A percentile compares a stretch with the other conserved stretches of the same genome.
Conservation (phyloP, 2,888 invertebrate genomes). For the Drosophila anomelani region DNA sequence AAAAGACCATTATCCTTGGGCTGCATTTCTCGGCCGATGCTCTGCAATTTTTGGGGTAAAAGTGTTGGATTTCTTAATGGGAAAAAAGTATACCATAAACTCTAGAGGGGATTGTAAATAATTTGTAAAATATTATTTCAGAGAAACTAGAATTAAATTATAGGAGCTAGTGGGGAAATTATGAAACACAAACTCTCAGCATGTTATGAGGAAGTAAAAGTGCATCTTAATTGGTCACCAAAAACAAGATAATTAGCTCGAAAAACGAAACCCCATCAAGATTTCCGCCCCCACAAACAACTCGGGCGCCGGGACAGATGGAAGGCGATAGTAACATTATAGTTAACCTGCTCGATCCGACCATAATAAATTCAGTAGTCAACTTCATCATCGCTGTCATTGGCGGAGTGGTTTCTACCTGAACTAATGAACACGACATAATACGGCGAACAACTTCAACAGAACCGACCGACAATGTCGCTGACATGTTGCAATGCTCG, state of each 20-base stretch:
- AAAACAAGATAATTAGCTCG: conserved; percentile 13
- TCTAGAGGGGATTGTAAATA: background rate
- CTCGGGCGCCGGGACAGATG: conserved; percentile 16
- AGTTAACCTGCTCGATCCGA: conserved; percentile 25
- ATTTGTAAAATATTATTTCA: background rate
- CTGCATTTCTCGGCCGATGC: conserved; percentile 1
- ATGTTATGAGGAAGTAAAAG: too few relatives aligned
- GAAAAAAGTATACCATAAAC: background rate
- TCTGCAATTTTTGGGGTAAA: conserved; percentile 8
- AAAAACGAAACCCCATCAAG: background rate
- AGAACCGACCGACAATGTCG: conserved; percentile 39
- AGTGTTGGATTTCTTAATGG: too few relatives aligned
- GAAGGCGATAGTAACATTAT: conserved; percentile 20
- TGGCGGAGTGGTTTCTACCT: conserved; percentile 39
- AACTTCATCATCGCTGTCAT: conserved; percentile 45
- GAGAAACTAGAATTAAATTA: background rate
- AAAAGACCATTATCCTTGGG: conserved; percentile 44
- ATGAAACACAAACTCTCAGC: too few relatives aligned
- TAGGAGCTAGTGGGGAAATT: too few relatives aligned
- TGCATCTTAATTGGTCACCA: background rate
- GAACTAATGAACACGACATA: conserved; percentile 66
- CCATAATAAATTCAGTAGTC: conserved; percentile 36
- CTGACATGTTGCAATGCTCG: conserved; percentile 64
- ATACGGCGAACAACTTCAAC: conserved; percentile 44
- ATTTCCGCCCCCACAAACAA: conserved; percentile 18